Evolutionary conservation across 2,888 invertebrate genomes (phyloP).

Genomic region (Hirtodrosophila histrioides): DNA sequence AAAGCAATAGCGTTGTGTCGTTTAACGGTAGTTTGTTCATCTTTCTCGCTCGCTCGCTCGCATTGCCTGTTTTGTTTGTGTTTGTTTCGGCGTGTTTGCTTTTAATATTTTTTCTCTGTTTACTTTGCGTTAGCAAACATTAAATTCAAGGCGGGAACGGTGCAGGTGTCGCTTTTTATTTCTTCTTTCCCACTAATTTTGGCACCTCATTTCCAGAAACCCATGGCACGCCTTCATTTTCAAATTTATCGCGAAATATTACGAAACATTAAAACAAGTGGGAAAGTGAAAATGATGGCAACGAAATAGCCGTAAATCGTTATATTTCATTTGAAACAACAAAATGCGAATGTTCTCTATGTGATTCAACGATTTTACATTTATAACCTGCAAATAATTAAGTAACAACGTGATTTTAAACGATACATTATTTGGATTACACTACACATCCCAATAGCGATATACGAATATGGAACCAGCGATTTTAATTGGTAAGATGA

Average conservation of each 20-base stretch:
- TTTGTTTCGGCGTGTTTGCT: slow-evolving; percentile 44
- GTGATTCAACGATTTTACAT: slow-evolving; percentile 57
- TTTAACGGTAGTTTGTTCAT: slow-evolving; percentile 66
- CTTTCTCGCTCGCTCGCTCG: slow-evolving; percentile 15
- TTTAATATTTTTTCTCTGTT: slow-evolving; percentile 40
- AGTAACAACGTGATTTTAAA: slow-evolving; percentile 18
- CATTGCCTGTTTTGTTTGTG: slow-evolving; percentile 23
- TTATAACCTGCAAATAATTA: slow-evolving; percentile 13
- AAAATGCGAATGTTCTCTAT: slow-evolving; percentile 33
- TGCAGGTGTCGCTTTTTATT: slow-evolving; percentile 58
- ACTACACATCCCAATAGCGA: slow-evolving; percentile 16
- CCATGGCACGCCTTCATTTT: slow-evolving; percentile 52
- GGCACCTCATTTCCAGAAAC: slow-evolving; percentile 28
- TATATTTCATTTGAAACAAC: slow-evolving; percentile 14
- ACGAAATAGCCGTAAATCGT: slow-evolving; percentile 14
- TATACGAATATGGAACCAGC: slow-evolving; percentile 65
- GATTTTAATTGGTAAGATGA: slow-evolving; percentile 73
- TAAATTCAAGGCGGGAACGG: slow-evolving; percentile 37
- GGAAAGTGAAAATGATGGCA: slow-evolving; percentile 40
- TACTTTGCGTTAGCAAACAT: slow-evolving; percentile 39
- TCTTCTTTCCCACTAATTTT: slow-evolving; percentile 36
- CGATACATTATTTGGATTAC: slow-evolving; percentile 53
- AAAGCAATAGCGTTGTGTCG: slow-evolving; percentile 45
- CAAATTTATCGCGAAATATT: slow-evolving; percentile 51
- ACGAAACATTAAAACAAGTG: slow-evolving; percentile 37